A percentile compares a stretch with the other conserved stretches of the same genome.
Conservation (phyloP, 2,113 vertebrate species). For the Ifrita kowaldi region DNA sequence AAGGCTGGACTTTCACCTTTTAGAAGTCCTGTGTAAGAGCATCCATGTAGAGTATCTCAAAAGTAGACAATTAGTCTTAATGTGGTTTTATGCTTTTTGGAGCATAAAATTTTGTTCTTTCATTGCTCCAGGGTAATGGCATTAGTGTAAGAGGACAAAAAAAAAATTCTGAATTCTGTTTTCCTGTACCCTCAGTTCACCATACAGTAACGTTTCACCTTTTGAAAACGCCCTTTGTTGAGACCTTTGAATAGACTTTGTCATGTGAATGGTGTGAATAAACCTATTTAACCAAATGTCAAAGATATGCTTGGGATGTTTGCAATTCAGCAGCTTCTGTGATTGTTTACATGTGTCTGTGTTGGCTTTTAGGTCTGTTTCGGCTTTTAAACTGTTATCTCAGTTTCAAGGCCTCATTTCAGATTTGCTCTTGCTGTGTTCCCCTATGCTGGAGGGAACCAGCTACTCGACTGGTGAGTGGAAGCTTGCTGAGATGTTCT, state of each 20-base stretch:
- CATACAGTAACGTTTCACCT: background rate
- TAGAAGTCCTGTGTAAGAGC: background rate
- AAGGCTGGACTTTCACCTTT: background rate
- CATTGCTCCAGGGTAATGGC: background rate
- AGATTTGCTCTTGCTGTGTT: background rate
- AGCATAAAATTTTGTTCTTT: no score
- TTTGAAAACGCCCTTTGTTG: background rate
- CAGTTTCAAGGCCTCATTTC: background rate
- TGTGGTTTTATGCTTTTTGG: background rate
- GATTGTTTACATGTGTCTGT: background rate
- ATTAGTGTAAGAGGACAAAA: background rate
- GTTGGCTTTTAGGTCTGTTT: background rate
- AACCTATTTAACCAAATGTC: background rate
- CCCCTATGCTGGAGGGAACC: background rate
- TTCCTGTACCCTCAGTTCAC: background rate
- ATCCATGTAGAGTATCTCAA: background rate
- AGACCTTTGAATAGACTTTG: constrained; percentile 1
- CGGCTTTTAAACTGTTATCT: background rate
- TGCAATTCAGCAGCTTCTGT: constrained; percentile 7
- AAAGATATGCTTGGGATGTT: background rate
- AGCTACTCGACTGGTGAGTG: background rate
- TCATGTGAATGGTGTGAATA: constrained; percentile 9
- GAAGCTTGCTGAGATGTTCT: background rate
- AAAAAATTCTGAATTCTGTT: background rate
- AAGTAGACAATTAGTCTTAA: background rate